phyloP scores from a whole-genome alignment of 2,113 vertebrate genomes.

The Sprattus sprattus region DNA sequence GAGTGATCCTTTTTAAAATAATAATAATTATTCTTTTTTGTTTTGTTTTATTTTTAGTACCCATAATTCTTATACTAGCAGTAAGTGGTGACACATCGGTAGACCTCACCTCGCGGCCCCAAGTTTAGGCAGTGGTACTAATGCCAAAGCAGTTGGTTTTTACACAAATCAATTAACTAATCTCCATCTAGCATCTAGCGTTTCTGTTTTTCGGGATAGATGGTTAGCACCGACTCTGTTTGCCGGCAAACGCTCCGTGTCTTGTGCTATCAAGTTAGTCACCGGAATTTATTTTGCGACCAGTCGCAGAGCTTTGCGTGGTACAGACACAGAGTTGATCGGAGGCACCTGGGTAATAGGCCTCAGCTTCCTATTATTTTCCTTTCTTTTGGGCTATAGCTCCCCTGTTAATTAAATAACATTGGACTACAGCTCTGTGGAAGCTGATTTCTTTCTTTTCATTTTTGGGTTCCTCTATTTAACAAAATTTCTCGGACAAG shows the following conservation, averaged over 20 bases:
- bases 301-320: neutral
- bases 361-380: neutral
- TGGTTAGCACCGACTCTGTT: slow-evolving; percentile 31
- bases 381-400: neutral
- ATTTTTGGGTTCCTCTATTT: neutral
- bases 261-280: slow-evolving; percentile 50
- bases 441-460: neutral
- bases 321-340: neutral
- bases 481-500: neutral
- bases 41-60: slow-evolving; percentile 57
- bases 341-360: neutral
- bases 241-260: slow-evolving; percentile 45
- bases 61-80: slow-evolving; percentile 40
- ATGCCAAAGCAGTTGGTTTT: slow-evolving; percentile 65
- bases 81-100: neutral
- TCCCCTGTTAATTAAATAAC: neutral
- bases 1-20: slow-evolving; percentile 68
- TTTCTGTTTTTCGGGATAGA: slow-evolving; percentile 46
- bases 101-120: neutral
- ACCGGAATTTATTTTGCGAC: neutral
- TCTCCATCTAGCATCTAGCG: slow-evolving; percentile 1
- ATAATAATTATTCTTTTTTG: slow-evolving; percentile 58
- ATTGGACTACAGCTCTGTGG: neutral
- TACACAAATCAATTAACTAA: slow-evolving; percentile 17
- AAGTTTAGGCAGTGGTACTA: slow-evolving; percentile 52